These are phyloP conservation scores for Drosophila macrothrix DNA, from an alignment of 2,888 invertebrate species.

Conservation along the genomic window DNA sequence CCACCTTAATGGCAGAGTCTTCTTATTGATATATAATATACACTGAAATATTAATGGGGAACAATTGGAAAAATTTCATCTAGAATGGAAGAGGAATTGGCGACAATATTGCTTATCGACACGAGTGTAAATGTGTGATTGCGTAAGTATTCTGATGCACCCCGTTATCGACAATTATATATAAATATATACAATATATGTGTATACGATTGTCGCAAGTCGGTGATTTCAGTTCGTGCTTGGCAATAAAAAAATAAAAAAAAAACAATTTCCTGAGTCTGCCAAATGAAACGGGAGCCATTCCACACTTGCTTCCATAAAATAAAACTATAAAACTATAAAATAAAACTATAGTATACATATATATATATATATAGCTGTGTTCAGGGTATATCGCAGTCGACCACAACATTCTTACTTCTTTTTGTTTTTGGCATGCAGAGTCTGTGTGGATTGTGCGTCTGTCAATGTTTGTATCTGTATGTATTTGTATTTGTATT, in stretches of 20 bases:
- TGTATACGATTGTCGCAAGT: not conserved
- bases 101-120: not conserved
- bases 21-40: not conserved
- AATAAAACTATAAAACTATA: no score
- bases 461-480: slow-evolving; percentile 31
- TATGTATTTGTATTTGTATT: slow-evolving; percentile 5
- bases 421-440: not conserved
- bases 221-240: not conserved
- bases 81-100: not conserved
- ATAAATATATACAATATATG: not conserved
- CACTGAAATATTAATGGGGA: not conserved
- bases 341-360: no score
- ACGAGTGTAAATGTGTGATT: not conserved
- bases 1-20: not conserved
- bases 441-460: not conserved
- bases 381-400: not conserved
- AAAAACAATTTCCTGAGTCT: not conserved
- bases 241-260: not conserved
- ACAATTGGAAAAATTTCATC: not conserved
- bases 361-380: not conserved
- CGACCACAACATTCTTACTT: not conserved
- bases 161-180: not conserved
- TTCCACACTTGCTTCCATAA: not conserved
- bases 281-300: not conserved
- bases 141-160: not conserved